Base-by-base conservation (phyloP, 2,888 invertebrate genomes). In the Subacronicta megacephala region DNA sequence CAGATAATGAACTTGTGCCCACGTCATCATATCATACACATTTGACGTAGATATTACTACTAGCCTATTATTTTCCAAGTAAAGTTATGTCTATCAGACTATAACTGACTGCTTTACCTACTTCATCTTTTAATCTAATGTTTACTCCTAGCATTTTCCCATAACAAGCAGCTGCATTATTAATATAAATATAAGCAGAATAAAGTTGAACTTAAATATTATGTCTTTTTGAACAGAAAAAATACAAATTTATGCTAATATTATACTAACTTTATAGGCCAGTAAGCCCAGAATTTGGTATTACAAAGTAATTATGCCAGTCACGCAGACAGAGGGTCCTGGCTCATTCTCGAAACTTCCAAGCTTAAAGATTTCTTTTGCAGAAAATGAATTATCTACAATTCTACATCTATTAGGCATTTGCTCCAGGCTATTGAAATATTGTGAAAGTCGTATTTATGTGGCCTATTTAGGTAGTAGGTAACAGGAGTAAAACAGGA, bases 241-340 rank as follows among this genome's bases (percentile, higher is more conserved):
- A 29, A 31, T 17, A 36, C 7, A 45, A 33, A 29, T 29, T 12
- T 16, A 50, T 56, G 36, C 36, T 43, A 50, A 63, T 50, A 33
- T 36, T 45, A n/a, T 7, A 51, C 12, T 29, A 38, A 59, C 20
- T 60, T 44, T 46, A 26, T 42, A 12, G 16, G 37, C 16, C 17
- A 3, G 7, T 38, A 46, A 38, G 33, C 37, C 31, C 6, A 33
- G 10, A 1, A 17, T 57, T 36, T 36, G 17, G 36, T 61, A 45
- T 52, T 55, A 29, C 40, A 29, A 41, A 40, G 20, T 49, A 63
- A 59, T 46, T 58, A 65, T 69, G 29, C 62, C n/a, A 49, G 47
- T 53, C 77, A 76, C 74, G 70, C 65, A 38, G 15, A 6, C 20
- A n/a, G 31, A 49, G 44, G 40, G 35, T 20, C 36, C 40, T 36